phyloP scores from a whole-genome alignment of 2,888 invertebrate species.

The Deilephila elpenor region DNA sequence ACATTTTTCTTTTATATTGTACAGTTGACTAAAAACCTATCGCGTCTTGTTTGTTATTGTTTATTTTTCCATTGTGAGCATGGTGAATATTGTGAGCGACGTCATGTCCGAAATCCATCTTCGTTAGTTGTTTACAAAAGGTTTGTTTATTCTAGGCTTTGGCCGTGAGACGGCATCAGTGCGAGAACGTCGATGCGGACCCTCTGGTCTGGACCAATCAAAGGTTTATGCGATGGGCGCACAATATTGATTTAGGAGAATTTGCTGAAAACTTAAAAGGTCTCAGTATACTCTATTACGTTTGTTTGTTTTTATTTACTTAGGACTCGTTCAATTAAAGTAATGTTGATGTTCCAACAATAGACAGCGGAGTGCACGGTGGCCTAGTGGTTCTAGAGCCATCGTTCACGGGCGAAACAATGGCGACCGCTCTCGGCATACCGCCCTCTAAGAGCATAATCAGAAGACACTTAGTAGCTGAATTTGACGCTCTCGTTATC shows the following conservation, averaged over 20 bases:
- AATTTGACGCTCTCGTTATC: conserved; percentile 94
- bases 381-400: conserved; percentile 97
- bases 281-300: conserved; percentile 57
- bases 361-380: conserved; percentile 97
- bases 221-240: conserved; percentile 96
- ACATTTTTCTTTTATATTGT: conserved; percentile 38
- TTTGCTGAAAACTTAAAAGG: conserved; percentile 97
- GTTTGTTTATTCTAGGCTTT: conserved; percentile 86
- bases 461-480: conserved; percentile 94
- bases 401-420: conserved; percentile 96
- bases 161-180: conserved; percentile 93
- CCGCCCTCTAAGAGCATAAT: conserved; percentile 97
- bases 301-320: conserved; percentile 27
- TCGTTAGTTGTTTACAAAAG: conserved; percentile 48
- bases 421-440: conserved; percentile 96
- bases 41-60: conserved; percentile 52
- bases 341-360: conserved; percentile 39
- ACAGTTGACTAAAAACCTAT: conserved; percentile 59
- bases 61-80: conserved; percentile 48
- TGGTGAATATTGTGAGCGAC: conserved; percentile 48
- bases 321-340: conserved; percentile 22
- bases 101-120: conserved; percentile 50
- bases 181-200: conserved; percentile 94
- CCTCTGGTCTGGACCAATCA: conserved; percentile 98
- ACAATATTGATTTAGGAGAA: conserved; percentile 96